Evolutionary conservation across 2,113 vertebrate species (phyloP).

Genomic region (Delphinapterus leucas): DNA sequence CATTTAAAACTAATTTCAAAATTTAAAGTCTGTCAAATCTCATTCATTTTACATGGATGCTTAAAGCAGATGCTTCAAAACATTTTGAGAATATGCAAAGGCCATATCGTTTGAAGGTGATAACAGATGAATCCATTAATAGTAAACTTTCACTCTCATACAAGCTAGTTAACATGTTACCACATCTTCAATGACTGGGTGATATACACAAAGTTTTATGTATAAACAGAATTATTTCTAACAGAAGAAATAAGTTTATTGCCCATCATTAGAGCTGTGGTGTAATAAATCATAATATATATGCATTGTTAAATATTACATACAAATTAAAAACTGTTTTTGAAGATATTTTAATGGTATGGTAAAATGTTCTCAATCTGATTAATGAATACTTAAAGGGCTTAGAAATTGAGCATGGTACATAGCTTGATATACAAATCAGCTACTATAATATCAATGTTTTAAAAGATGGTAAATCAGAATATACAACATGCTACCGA

Average conservation of each 20-base stretch:
- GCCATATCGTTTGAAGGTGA: not conserved
- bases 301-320: not conserved
- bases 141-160: not conserved
- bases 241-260: not conserved
- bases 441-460: not conserved
- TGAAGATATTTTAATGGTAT: not conserved
- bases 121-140: not conserved
- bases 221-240: not conserved
- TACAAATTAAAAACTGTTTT: not conserved
- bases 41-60: conserved; percentile 27
- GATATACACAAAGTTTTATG: not conserved
- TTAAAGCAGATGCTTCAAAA: not conserved
- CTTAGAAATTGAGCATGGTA: not conserved
- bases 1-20: not conserved
- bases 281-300: not conserved
- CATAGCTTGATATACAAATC: not conserved
- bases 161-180: not conserved
- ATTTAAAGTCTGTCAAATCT: not conserved
- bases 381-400: not conserved
- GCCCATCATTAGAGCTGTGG: not conserved
- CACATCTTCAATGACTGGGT: not conserved
- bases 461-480: not conserved
- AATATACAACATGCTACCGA: not conserved
- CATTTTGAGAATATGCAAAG: not conserved
- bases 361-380: not conserved